These are phyloP conservation scores for Diogma glabrata DNA, from an alignment of 2,888 invertebrate species.

Conservation along the genomic window DNA sequence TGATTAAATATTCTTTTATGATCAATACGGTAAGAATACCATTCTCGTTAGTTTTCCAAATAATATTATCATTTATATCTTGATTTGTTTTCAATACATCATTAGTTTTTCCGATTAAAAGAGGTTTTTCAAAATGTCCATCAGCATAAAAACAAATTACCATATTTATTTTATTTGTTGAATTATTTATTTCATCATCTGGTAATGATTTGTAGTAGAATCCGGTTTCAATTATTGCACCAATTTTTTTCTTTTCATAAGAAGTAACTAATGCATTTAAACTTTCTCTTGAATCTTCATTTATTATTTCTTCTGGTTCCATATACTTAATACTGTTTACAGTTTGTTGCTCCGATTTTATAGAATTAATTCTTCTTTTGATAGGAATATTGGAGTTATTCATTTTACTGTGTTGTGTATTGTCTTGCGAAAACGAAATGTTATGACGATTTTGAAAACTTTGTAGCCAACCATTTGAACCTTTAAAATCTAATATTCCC, in stretches of 20 bases:
- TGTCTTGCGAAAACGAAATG: not conserved
- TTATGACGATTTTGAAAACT: slow-evolving; percentile 3
- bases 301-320: not conserved
- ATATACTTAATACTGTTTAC: not conserved
- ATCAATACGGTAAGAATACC: not conserved
- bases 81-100: not conserved
- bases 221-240: not conserved
- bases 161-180: not conserved
- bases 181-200: not conserved
- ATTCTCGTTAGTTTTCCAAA: not conserved
- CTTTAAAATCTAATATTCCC: not conserved
- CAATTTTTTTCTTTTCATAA: not conserved
- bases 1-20: not conserved
- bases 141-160: slow-evolving; percentile 4
- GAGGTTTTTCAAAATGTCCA: not conserved
- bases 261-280: not conserved
- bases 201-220: not conserved
- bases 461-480: slow-evolving; percentile 3
- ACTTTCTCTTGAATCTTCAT: not conserved
- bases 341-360: not conserved
- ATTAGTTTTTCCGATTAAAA: not conserved
- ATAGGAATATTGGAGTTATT: not conserved
- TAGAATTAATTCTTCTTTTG: not conserved
- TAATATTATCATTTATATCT: not conserved
- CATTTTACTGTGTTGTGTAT: too few relatives aligned